Evolutionary conservation across 1,140 invertebrate genomes (phyloP), one percentile per base, ranked within the genome.

Genomic region (Drosophila gunungcola): DNA sequence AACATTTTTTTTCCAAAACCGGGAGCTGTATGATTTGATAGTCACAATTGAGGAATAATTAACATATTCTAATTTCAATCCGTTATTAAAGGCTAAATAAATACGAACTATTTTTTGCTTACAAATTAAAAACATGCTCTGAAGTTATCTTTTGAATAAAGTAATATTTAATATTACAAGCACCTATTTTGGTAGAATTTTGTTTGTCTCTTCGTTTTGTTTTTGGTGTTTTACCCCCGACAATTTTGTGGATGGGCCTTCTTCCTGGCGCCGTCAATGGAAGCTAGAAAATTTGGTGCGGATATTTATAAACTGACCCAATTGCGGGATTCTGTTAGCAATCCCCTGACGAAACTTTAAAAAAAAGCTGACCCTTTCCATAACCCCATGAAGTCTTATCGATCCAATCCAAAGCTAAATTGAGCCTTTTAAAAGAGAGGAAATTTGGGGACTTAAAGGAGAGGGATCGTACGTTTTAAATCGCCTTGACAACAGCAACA

Each of bases 221-320:
- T 16, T n/a, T 12, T 21, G 16, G 16, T 7, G 11, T 21, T 38
- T 13, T 27, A 7, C 10, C 4, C 21, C 43, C 34, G 12, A 39
- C 9, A 39, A 13, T 43, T 32, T 12, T 42, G 55, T 58, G 43
- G 34, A 25, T 45, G 45, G 57, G 1, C 12, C 32, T 56, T 51
- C 69, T 68, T 86, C 82, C 82, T 86, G 80, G 78, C 78, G 52
- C 43, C 78, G 43, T 41, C 57, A 68, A 75, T 64, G 61, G 53
- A 76, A 72, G 75, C 78, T 75, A 75, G 75, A 88, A 75, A 76
- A 60, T 60, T 54, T 42, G 73, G 39, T 39, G 54, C 61, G 79
- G 64, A 55, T 86, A 86, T 86, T 86, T 86, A 73, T 86, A 86
- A 86, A 79, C 55, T 86, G 83, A 86, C 83, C 83, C 72, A 89